Base-by-base conservation (phyloP, 2,113 vertebrate genomes). In the Equus przewalskii region DNA sequence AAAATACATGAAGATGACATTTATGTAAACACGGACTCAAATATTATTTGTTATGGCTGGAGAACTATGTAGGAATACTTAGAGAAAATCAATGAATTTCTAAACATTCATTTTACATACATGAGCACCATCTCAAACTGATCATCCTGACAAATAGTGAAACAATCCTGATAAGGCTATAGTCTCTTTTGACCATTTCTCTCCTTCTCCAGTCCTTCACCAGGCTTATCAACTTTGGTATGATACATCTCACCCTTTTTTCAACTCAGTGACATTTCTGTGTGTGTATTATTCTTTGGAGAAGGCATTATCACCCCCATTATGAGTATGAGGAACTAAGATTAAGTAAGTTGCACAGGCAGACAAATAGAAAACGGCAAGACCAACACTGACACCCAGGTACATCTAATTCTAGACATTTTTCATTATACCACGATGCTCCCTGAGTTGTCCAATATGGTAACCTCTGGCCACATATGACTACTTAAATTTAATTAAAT, bases 61-160 rank as follows among this genome's bases (percentile, higher is more conserved):
- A 24, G 3, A 54, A 72, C 72, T 19, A 79, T 15, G 26, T 30
- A 85, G 60, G 28, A 84, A 91, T 90, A 76, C 16, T 83, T 19
- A 94, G 26, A 75, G 36, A 21, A n/a, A 94, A 93, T 83, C 80
- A 5, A 51, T 56, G 16, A 89, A 89, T 95, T 95, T 83, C 69
- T 67, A 46, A 83, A 83, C 36, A 65, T 21, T 15, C 64, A 28
- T 30, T 44, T 28, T 72, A 87, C 19, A 81, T 56, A 65, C 14
- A 62, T 28, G 26, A 95, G 11, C 65, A 92, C 73, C 33, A 96
- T 67, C 12, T 56, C 58, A 80, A 72, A 81, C 8, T 51, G 33
- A 80, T 64, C 83, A 76, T 7, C 18, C 41, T 60, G 26, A 83
- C 24, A 65, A 91, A 87, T 46, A 46, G 41, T 33, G 24, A 62